Evolutionary conservation across 1,140 invertebrate genomes (phyloP), one percentile per base, ranked within the genome.

Genomic region (Pomacea maculata): DNA sequence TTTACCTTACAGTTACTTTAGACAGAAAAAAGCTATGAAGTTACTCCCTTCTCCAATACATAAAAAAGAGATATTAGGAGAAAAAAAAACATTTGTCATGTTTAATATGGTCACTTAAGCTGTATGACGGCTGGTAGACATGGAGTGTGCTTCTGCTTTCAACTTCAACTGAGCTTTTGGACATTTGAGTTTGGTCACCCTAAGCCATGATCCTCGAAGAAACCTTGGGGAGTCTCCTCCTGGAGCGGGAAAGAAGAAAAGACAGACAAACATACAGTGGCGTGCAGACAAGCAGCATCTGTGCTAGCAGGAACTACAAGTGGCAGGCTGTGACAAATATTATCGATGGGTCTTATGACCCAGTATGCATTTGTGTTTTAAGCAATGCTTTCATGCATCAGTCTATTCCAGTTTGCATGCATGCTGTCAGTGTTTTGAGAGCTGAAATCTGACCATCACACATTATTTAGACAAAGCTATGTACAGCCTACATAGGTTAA

Each of bases 221-320:
- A 98, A 89, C 97, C 97, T 93, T 99, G 97, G 73, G 97, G 97
- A 68, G 97, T 99, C 94, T 99, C 97, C 93, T 99, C 98, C 97
- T 99, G 83, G 19, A 57, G 29, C 71, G 65, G 75, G 75, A 83
- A 25, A 87, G 67, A 83, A 83, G 67, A 70, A 34, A 34, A 82
- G 54, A 52, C 81, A 72, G 70, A 78, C 81, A 70, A 78, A 82
- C 25, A 78, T 78, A 29, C 14, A 70, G 67, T 34, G 21, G 67
- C 67, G 67, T 70, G n/a, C 29, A 34, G 57, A 61, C 8, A 61
- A 61, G 57, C 57, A 61, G 57, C 57, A 61, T 61, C 34, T 61
- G 57, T 61, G 57, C 57, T 17, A 61, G 57, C 57, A 61, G 57
- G 15, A 61, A 61, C 57, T 14, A 25, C 12, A 15, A 70, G 11